Evolutionary conservation across 2,888 invertebrate genomes (phyloP).

Genomic region (Junonia oenone): DNA sequence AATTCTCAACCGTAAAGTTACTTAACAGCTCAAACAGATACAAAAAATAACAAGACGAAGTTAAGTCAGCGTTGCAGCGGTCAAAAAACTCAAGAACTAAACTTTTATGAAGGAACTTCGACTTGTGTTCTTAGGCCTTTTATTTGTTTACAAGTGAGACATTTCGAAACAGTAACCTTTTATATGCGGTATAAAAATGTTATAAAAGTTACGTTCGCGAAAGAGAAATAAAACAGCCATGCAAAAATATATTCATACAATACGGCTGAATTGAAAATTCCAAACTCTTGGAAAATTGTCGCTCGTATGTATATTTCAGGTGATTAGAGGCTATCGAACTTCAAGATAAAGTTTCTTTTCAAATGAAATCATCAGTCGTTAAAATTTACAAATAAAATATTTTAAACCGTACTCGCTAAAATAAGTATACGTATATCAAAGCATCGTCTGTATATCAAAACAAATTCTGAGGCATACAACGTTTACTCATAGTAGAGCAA

Average conservation of each 20-base stretch:
- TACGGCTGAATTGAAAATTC: conserved; percentile 7
- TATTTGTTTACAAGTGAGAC: conserved; percentile 1
- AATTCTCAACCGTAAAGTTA: background rate
- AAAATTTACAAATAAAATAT: too few species aligned
- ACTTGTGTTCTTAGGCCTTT: background rate
- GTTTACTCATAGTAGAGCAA: too few species aligned
- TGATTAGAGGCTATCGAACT: too few species aligned
- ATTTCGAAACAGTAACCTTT: background rate
- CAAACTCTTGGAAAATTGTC: too few species aligned
- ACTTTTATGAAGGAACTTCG: conserved; percentile 4
- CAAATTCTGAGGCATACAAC: too few species aligned
- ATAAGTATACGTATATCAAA: too few species aligned
- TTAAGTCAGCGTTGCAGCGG: background rate
- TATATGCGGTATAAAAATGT: background rate
- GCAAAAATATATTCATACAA: background rate
- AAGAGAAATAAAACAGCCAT: background rate
- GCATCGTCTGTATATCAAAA: too few species aligned
- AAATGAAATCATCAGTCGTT: too few species aligned
- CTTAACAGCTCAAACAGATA: background rate
- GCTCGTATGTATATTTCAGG: too few species aligned
- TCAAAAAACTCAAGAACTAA: background rate
- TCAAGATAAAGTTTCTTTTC: too few species aligned
- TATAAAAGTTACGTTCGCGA: background rate
- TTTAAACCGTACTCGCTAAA: too few species aligned
- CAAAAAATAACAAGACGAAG: background rate